These are phyloP conservation scores for Dromaius novaehollandiae DNA, from an alignment of 2,113 vertebrate species.

Conservation along the genomic window DNA sequence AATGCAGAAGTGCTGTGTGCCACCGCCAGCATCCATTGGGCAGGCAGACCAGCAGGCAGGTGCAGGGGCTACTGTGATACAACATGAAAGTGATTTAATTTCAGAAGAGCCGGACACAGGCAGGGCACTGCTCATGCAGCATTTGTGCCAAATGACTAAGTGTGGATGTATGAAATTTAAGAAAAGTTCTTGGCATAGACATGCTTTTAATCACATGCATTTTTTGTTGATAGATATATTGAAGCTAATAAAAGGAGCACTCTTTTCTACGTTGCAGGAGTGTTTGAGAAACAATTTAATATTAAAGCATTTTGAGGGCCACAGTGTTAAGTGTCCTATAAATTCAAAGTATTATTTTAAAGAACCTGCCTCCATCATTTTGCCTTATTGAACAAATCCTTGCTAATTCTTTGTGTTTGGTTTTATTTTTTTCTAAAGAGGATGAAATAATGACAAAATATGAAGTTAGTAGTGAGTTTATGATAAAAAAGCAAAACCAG, in stretches of 20 bases:
- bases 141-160: neutral
- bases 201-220: neutral
- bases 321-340: neutral
- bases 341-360: neutral
- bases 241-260: neutral
- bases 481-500: neutral
- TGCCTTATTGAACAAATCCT: neutral
- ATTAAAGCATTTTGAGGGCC: neutral
- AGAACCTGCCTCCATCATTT: neutral
- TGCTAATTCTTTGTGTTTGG: neutral
- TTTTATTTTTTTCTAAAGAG: neutral
- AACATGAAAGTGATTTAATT: neutral
- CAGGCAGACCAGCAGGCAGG: too few species aligned
- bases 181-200: neutral
- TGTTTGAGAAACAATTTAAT: neutral
- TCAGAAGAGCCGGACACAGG: neutral
- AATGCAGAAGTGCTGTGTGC: too few species aligned
- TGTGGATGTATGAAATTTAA: neutral
- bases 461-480: neutral
- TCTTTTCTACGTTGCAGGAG: neutral
- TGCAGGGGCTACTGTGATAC: rapidly evolving
- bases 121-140: neutral
- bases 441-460: neutral
- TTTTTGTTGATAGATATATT: neutral
- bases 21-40: too few species aligned